Evolutionary conservation across 1,140 invertebrate species (phyloP).

Genomic region (Notospermus geniculatus): DNA sequence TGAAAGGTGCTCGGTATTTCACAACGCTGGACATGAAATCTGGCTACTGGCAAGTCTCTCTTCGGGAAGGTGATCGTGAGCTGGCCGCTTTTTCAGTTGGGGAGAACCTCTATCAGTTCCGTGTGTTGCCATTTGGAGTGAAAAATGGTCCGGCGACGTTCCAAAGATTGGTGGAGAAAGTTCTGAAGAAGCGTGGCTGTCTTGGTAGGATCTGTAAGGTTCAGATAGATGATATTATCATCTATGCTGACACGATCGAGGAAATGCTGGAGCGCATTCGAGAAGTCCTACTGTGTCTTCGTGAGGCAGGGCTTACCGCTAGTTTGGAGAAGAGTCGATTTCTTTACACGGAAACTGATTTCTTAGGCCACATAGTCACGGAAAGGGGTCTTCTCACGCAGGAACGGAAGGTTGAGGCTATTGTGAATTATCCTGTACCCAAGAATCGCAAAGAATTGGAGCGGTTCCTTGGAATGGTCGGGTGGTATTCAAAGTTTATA

Average conservation of each 20-base stretch:
- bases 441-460: neutral
- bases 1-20: conserved; percentile 26
- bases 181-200: conserved; percentile 19
- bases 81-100: conserved; percentile 44
- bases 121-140: conserved; percentile 18
- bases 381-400: neutral
- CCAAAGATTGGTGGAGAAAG: conserved; percentile 3
- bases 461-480: conserved; percentile 4
- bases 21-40: conserved; percentile 28
- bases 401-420: neutral
- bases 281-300: conserved; percentile 10
- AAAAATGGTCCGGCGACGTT: conserved; percentile 18
- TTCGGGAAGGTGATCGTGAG: conserved; percentile 39
- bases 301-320: conserved; percentile 44
- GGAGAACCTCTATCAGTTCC: conserved; percentile 27
- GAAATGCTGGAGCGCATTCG: conserved; percentile 5
- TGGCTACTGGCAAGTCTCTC: conserved; percentile 52
- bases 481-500: neutral
- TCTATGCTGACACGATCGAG: conserved; percentile 9
- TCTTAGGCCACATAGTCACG: conserved; percentile 27
- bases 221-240: conserved; percentile 19
- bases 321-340: conserved; percentile 56
- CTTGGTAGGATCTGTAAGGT: conserved; percentile 13
- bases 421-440: neutral
- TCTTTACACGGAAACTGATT: conserved; percentile 28